These are phyloP conservation scores for Kryptolebias marmoratus DNA, from an alignment of 2,113 vertebrate genomes.

Conservation along the genomic window DNA sequence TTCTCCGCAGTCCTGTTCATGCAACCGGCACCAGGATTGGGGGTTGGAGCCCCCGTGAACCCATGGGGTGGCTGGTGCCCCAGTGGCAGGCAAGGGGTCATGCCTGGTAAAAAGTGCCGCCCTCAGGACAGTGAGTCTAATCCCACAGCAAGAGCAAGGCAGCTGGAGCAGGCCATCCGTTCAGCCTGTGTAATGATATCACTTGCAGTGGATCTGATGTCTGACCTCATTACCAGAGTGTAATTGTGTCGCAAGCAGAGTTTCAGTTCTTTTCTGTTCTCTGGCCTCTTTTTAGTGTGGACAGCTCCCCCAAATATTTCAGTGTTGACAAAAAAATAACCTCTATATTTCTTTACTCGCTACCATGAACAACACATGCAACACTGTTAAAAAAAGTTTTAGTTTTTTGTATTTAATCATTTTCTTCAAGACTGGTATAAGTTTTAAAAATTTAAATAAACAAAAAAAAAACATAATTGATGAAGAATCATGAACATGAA, in stretches of 20 bases:
- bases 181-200: constrained; percentile 95
- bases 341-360: constrained; percentile 80
- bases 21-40: constrained; percentile 71
- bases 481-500: not conserved
- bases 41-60: constrained; percentile 59
- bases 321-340: constrained; percentile 86
- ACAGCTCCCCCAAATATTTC: constrained; percentile 91
- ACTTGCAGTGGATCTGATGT: constrained; percentile 96
- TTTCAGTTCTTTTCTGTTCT: constrained; percentile 88
- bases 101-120: constrained; percentile 65
- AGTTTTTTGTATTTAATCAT: too few species aligned
- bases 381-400: not conserved
- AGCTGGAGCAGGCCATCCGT: constrained; percentile 86
- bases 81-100: constrained; percentile 73
- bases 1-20: constrained; percentile 71
- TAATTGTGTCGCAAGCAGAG: constrained; percentile 98
- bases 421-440: too few species aligned
- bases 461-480: not conserved
- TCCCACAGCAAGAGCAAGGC: constrained; percentile 85
- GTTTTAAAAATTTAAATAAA: not conserved
- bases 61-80: constrained; percentile 66
- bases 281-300: constrained; percentile 91
- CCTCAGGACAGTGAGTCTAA: constrained; percentile 77
- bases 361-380: constrained; percentile 15
- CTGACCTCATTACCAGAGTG: constrained; percentile 99